Evolutionary conservation across 2,113 vertebrate species (phyloP).

Genomic region (Neogobius melanostomus): DNA sequence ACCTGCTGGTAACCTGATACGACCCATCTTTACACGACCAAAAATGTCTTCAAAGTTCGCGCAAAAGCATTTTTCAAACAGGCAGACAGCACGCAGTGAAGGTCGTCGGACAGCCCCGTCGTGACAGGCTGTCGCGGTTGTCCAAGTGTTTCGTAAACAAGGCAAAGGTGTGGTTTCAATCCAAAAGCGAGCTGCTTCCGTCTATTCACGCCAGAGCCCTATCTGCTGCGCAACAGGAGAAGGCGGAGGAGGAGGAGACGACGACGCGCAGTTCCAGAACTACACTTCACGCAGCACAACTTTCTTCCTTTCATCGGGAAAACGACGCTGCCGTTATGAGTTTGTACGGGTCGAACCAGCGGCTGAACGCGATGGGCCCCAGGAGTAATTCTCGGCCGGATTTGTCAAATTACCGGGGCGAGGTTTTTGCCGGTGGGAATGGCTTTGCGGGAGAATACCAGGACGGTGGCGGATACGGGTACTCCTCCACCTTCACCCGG

Average conservation of each 20-base stretch:
- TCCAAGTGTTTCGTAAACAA: conserved; percentile 48
- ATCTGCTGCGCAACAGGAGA: conserved; percentile 64
- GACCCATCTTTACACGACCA: background rate
- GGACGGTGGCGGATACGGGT: conserved; percentile 20
- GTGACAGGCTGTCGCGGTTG: background rate
- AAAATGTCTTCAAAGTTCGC: background rate
- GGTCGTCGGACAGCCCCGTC: conserved; percentile 8
- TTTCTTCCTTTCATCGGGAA: background rate
- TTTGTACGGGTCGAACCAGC: conserved; percentile 47
- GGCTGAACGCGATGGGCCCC: conserved; percentile 31
- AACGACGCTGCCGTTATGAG: conserved; percentile 50
- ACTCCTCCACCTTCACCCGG: conserved; percentile 36
- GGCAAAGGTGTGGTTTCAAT: conserved; percentile 70
- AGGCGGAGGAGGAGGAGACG: conserved; percentile 29
- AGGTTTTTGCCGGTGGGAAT: conserved; percentile 53
- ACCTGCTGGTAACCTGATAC: background rate
- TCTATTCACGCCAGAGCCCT: conserved; percentile 49
- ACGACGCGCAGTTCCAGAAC: background rate
- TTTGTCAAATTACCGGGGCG: conserved; percentile 49
- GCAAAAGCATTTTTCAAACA: background rate
- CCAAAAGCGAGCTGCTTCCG: conserved; percentile 66
- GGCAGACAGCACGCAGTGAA: background rate
- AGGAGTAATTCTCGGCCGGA: conserved; percentile 67
- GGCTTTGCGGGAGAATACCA: conserved; percentile 39
- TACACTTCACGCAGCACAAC: background rate